Conservation (phyloP, 1,140 invertebrate genomes). For the Branchinecta lynchi region DNA sequence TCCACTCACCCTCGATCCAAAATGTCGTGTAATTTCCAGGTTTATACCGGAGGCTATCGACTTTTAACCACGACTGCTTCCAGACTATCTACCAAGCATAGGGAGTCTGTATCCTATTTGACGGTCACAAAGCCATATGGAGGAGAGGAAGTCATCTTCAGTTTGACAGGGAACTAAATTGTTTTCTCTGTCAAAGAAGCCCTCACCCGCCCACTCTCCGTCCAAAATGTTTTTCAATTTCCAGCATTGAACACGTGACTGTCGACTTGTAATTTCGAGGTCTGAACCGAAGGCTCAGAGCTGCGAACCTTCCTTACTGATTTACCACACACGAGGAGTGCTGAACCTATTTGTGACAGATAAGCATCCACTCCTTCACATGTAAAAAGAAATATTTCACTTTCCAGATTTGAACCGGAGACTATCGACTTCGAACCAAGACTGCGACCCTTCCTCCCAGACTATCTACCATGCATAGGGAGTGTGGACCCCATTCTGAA, state of each 20-base stretch:
- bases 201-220: background rate
- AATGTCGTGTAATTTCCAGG: background rate
- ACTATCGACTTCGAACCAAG: background rate
- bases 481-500: background rate
- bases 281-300: too few species aligned
- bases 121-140: constrained; percentile 8
- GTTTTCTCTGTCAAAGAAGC: background rate
- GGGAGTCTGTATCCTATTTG: background rate
- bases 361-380: too few species aligned
- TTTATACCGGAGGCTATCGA: background rate
- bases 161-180: too few species aligned
- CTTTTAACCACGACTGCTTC: background rate
- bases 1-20: background rate
- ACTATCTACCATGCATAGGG: background rate
- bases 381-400: background rate
- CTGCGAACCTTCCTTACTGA: background rate
- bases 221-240: background rate
- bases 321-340: too few species aligned
- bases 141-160: background rate
- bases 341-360: too few species aligned
- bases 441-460: background rate
- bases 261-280: too few species aligned
- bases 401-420: background rate
- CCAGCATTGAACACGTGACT: background rate
- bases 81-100: background rate